phyloP scores from a whole-genome alignment of 2,888 invertebrate species.

The Andrena dorsata region DNA sequence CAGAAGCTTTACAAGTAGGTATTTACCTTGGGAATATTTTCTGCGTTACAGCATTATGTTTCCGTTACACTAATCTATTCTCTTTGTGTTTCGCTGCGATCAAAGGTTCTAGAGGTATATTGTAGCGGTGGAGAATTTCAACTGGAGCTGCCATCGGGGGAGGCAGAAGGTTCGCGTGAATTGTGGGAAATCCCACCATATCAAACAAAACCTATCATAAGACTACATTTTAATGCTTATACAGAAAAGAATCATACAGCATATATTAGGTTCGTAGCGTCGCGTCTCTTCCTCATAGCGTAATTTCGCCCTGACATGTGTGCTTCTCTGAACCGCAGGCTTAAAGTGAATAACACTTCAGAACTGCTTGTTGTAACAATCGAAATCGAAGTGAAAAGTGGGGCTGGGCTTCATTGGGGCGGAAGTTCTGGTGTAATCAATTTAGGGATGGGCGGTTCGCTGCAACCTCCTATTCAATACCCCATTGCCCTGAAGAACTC shows the following conservation, averaged over 20 bases:
- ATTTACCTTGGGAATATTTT: constrained; percentile 11
- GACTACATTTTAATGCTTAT: constrained; percentile 92
- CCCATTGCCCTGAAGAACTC: constrained; percentile 90
- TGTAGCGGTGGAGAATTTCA: constrained; percentile 96
- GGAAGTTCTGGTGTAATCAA: constrained; percentile 90
- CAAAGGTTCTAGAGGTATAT: constrained; percentile 91
- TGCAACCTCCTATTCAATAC: constrained; percentile 88
- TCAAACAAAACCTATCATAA: constrained; percentile 94
- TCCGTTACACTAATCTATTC: neutral
- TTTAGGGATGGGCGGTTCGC: constrained; percentile 92
- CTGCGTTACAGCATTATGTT: neutral
- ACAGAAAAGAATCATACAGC: constrained; percentile 93
- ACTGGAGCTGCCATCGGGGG: constrained; percentile 93
- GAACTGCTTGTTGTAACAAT: constrained; percentile 92
- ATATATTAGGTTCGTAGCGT: constrained; percentile 90
- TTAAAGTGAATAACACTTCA: constrained; percentile 89
- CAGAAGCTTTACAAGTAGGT: constrained; percentile 93
- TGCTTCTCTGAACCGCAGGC: constrained; percentile 85
- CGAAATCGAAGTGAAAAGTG: constrained; percentile 91
- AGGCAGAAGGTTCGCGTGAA: constrained; percentile 91
- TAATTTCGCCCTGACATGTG: neutral
- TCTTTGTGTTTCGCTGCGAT: constrained; percentile 14
- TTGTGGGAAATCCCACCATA: constrained; percentile 97
- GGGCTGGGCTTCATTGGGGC: constrained; percentile 92
- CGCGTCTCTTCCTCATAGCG: neutral